These are phyloP conservation scores for Hippasteria phrygiana DNA, from an alignment of 53 echinoderm and acorn worm genomes.

Conservation along the genomic window DNA sequence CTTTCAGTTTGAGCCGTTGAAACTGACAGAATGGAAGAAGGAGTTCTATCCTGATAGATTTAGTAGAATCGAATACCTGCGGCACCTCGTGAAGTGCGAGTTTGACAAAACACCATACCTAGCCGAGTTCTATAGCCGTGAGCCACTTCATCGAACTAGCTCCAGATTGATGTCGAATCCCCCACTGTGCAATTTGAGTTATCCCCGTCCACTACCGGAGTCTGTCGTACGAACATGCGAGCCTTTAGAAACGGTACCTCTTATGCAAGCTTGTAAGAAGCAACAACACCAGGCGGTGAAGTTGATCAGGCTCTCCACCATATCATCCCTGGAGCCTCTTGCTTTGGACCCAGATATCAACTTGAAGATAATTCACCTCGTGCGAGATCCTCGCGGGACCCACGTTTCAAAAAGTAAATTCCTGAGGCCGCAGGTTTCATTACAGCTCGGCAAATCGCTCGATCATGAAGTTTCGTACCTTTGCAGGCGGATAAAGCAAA, in stretches of 20 bases:
- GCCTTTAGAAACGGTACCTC: conserved; percentile 38
- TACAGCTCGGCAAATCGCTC: conserved; percentile 63
- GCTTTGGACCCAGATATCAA: conserved; percentile 74
- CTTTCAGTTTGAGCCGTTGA: conserved; percentile 98
- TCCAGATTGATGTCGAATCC: conserved; percentile 75
- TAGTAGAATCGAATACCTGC: conserved; percentile 69
- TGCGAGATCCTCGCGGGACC: conserved; percentile 91
- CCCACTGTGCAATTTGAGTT: conserved; percentile 78
- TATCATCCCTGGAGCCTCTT: conserved; percentile 70
- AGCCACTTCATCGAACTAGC: conserved; percentile 82
- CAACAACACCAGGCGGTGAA: conserved; percentile 80
- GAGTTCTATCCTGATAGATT: conserved; percentile 69
- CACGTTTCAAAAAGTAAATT: conserved; percentile 71
- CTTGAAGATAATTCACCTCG: conserved; percentile 91
- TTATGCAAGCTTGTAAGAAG: conserved; percentile 67
- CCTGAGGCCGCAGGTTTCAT: conserved; percentile 27
- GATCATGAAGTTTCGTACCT: conserved; percentile 74
- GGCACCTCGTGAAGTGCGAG: conserved; percentile 77
- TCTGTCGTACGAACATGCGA: conserved; percentile 39
- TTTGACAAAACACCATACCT: conserved; percentile 82
- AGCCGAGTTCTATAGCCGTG: conserved; percentile 81
- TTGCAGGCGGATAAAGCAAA: conserved; percentile 81
- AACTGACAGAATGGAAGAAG: conserved; percentile 85
- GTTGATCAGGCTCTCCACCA: conserved; percentile 79
- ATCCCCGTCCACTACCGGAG: background rate